phyloP scores from a whole-genome alignment of 2,113 vertebrate species.

The Boulengeromyrus knoepffleri region DNA sequence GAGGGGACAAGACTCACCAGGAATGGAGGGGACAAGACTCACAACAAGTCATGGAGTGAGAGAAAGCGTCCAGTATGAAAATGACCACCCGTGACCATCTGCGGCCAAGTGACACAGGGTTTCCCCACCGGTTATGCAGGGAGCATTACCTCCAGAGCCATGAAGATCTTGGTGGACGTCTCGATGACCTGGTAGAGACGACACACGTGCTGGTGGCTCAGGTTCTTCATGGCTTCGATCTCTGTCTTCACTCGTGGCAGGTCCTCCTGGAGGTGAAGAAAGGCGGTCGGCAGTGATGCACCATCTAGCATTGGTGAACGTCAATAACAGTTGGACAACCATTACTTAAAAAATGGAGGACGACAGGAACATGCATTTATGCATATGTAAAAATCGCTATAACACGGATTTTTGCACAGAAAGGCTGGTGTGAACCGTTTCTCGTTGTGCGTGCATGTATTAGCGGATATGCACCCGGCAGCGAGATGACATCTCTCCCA shows the following conservation, averaged over 20 bases:
- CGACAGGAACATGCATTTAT: neutral
- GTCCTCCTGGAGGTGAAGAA: constrained; percentile 64
- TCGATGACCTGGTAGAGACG: constrained; percentile 87
- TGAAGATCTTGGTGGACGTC: constrained; percentile 82
- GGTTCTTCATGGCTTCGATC: constrained; percentile 87
- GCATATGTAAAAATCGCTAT: neutral
- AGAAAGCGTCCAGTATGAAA: neutral
- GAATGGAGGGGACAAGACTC: neutral
- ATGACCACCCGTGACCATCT: neutral
- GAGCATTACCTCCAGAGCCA: constrained; percentile 80
- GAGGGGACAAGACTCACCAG: neutral
- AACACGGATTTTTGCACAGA: neutral
- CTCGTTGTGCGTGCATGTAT: neutral
- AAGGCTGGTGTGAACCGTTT: neutral
- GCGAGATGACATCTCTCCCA: neutral
- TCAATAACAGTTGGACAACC: neutral
- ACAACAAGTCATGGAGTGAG: neutral
- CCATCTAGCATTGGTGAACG: neutral
- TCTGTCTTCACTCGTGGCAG: constrained; percentile 84
- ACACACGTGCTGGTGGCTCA: constrained; percentile 89
- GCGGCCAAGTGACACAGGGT: neutral
- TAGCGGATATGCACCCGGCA: neutral
- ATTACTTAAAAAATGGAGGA: neutral
- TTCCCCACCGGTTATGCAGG: neutral
- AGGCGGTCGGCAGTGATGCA: neutral